Evolutionary conservation across 2,113 vertebrate genomes (phyloP), one percentile per base, ranked within the genome.

Genomic region (Anolis carolinensis): DNA sequence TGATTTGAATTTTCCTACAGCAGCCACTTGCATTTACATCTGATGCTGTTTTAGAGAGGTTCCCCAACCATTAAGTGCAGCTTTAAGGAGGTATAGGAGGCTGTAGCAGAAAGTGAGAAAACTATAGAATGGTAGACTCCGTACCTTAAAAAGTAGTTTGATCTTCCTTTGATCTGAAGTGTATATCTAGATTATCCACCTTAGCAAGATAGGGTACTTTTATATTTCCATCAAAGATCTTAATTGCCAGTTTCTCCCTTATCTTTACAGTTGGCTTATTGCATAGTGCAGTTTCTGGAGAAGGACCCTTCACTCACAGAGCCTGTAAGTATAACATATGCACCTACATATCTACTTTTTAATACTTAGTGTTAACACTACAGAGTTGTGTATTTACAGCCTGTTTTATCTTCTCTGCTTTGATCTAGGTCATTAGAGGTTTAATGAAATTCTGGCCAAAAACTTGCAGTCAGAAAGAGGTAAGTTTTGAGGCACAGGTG

Each of bases 221-320:
- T 84, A 32, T 84, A 3, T n/a, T 63, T 23, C 83, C 74, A 3
- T 84, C 36, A 79, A 88, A 78, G 39, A 30, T 88, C 84, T 87
- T 94, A 85, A 93, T 84, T 92, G 90, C 2, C 34, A 76, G 87
- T 70, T 89, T 86, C 30, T 81, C 88, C 87, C 88, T 70, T 77
- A 77, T 88, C 87, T 90, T 95, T 84, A 44, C 94, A 99, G 99
- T 95, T 99, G 98, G 98, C 99, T 0, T 99, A 99, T 97, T 99
- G 99, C 96, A 99, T 99, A 98, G 99, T 99, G 97, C 99, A 99
- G 95, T 99, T 99, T 97, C 96, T 99, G 96, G 99, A 99, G 97
- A 99, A 99, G 97, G 99, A 99, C 93, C 98, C 99, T 87, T 97
- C 98, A 89, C 97, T 99, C 96, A 99, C 99, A 97, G 99, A 99